Base-by-base conservation (phyloP, 2,113 vertebrate species). In the Beaufortia kweichowensis region DNA sequence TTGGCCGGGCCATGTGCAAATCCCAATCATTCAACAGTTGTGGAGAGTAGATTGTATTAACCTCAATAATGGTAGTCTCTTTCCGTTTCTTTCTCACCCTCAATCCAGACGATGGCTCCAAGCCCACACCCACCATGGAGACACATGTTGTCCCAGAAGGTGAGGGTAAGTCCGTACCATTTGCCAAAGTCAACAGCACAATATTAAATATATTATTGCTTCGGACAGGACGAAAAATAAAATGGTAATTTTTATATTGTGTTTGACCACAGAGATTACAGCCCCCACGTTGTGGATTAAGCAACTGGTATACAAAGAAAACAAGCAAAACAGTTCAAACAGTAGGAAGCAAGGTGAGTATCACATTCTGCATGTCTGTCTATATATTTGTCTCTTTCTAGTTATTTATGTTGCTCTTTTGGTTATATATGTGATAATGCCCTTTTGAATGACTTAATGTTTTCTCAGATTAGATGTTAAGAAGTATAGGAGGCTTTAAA, bases 41-140 rank as follows among this genome's bases (percentile, higher is more conserved):
- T 98, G 95, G 95, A 98, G 97, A 96, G 97, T 99, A 98, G 97
- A 99, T 99, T 94, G 95, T 98, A 98, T 99, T 99, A 98, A 99
- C 96, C 96, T 99, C 96, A 97, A 97, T 99, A 98, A 99, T 99
- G 94, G 95, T 95, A 98, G 97, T 99, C 90, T 99, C 97, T 91
- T 99, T 99, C 95, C 96, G 92, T 85, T 99, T 99, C 91, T 99
- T 99, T 95, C 93, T 99, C 92, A 98, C 96, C 35, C 96, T 99
- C 76, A 99, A 99, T 91, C 97, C 97, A 99, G 97, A 99, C 88
- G 97, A 99, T 0, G 97, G 96, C 78, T 97, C 93, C 53, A 99
- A 96, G 88, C 94, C 97, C 9, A 98, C 97, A 0, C 96, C 97
- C 81, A 99, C 97, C 60, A 92, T 96, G 94, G 95, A 98, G 91